Evolutionary conservation across 1,140 invertebrate species (phyloP).

Genomic region (Euura lappo): DNA sequence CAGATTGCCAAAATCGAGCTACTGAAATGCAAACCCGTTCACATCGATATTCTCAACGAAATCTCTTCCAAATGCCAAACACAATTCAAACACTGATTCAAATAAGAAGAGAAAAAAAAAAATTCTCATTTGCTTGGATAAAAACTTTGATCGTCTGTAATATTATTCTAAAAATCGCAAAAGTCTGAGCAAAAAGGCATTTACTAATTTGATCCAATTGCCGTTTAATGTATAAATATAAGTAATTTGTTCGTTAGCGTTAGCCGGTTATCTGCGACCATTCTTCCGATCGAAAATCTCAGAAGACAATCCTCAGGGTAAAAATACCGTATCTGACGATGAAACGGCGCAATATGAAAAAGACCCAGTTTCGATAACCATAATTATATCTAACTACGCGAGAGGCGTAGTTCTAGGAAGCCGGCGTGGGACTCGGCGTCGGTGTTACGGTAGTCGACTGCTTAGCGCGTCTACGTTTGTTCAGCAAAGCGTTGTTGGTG

Average conservation of each 20-base stretch:
- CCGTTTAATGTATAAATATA: too few species aligned
- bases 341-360: conserved; percentile 35
- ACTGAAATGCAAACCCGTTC: too few species aligned
- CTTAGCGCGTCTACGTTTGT: conserved; percentile 72
- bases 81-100: too few species aligned
- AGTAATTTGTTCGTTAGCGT: not conserved
- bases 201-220: too few species aligned
- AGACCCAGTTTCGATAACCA: conserved; percentile 28
- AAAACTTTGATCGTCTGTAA: too few species aligned
- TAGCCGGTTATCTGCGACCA: not conserved
- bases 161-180: too few species aligned
- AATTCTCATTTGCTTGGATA: too few species aligned
- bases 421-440: conserved; percentile 37
- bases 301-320: conserved; percentile 37
- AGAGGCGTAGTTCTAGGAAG: conserved; percentile 35
- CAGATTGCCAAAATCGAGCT: too few species aligned
- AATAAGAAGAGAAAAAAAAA: too few species aligned
- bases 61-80: too few species aligned
- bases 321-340: conserved; percentile 35
- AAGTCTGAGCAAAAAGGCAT: too few species aligned
- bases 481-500: conserved; percentile 89
- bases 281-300: conserved; percentile 20
- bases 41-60: too few species aligned
- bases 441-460: conserved; percentile 32
- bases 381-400: conserved; percentile 17